Conservation (phyloP, 1,140 invertebrate genomes). For the Drosophila trapezifrons region DNA sequence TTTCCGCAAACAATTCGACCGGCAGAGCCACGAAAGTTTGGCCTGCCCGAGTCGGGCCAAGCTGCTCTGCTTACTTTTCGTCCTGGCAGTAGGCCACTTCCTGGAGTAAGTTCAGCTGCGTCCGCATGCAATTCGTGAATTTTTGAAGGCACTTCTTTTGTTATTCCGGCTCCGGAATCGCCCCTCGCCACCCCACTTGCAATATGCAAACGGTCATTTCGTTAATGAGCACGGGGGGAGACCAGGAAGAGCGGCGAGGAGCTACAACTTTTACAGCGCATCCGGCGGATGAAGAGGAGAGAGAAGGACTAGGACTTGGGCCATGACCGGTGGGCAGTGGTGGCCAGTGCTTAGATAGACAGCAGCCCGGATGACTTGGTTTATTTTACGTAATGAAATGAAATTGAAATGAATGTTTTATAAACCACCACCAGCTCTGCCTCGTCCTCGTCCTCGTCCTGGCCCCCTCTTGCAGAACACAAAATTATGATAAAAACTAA, state of each 20-base stretch:
- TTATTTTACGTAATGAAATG: constrained; percentile 82
- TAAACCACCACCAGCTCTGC: constrained; percentile 55
- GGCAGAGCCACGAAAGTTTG: constrained; percentile 71
- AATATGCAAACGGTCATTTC: constrained; percentile 83
- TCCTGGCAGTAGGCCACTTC: constrained; percentile 73
- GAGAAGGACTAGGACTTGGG: constrained; percentile 5
- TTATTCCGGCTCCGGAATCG: constrained; percentile 36
- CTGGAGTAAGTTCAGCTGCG: constrained; percentile 52
- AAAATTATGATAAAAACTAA: constrained; percentile 72
- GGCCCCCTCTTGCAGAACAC: constrained; percentile 28
- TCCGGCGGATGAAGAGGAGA: constrained; percentile 65
- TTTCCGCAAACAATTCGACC: constrained; percentile 77
- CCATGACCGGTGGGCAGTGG: constrained; percentile 37
- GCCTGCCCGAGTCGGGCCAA: constrained; percentile 46
- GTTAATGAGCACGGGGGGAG: constrained; percentile 72
- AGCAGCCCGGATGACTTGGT: constrained; percentile 73
- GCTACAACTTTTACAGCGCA: constrained; percentile 73
- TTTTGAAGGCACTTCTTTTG: constrained; percentile 74
- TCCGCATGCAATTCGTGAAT: constrained; percentile 73
- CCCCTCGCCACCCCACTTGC: constrained; percentile 25
- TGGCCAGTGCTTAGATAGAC: constrained; percentile 58
- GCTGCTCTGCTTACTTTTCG: constrained; percentile 16
- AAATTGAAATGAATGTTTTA: constrained; percentile 83
- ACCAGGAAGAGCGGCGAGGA: constrained; percentile 16
- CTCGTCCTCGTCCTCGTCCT: not conserved